Base-by-base conservation (phyloP, 92 coral and sea anemone species). In the Porites rus region DNA sequence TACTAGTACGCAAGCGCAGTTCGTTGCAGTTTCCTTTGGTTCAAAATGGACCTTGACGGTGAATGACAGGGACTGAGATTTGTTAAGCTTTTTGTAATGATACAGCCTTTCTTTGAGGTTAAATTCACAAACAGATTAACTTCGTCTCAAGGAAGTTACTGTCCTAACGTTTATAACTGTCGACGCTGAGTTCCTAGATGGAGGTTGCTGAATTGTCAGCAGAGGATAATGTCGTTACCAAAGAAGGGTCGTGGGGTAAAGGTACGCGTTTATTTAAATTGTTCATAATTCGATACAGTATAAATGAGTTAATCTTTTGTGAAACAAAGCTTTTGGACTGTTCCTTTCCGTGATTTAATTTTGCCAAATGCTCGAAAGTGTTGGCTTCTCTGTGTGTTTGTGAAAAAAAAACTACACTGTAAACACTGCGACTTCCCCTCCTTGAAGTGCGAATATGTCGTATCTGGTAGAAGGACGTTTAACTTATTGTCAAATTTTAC, bases 31-130 rank as follows among this genome's bases (percentile, higher is more conserved):
- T 83, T 83, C 72, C 80, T 60, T 82, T 83, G 60, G 59, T 56
- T 83, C 87, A 83, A 83, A 83, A 83, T 83, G 87, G 87, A 83
- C 80, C 74, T 83, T 74, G 87, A 63, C 46, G 51, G 60, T 16
- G 64, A 6, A 4, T 50, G 61, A 24, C 53, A 50, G 53, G 73
- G 50, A 50, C 67, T 64, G 62, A 52, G 31, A 65, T 51, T 62
- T 43, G 9, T 31, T 10, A 61, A 43, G 54, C 53, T 21, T 62
- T 83, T 83, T 74, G 87, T 74, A 73, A 73, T 83, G 87, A 73
- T 51, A 65, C 62, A 12, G 16, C 51, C 21, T 72, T 74, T 74
- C 62, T 46, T 19, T n/a, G 80, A 83, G 79, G 80, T 72, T 62
- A 73, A 51, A 51, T 74, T 83, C 73, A 50, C 21, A 60, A 46